Evolutionary conservation across 2,888 invertebrate species (phyloP).

Genomic region (Theodoxus fluviatilis): DNA sequence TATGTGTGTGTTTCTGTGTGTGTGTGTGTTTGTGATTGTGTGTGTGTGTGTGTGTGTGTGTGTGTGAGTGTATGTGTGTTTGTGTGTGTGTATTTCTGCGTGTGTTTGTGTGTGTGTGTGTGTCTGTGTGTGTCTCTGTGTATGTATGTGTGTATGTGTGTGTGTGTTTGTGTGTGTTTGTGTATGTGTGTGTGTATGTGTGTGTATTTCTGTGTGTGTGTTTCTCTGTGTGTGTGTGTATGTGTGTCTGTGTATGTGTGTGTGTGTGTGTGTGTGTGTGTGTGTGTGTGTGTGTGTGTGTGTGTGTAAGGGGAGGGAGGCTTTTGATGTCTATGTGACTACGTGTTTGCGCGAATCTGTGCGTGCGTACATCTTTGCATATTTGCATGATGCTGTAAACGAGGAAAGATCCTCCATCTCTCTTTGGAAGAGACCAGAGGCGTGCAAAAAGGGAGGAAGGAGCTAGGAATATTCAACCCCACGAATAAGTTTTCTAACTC

Average conservation of each 20-base stretch:
- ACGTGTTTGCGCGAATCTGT: too few relatives aligned
- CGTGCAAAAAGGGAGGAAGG: too few relatives aligned
- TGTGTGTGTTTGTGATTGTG: neutral
- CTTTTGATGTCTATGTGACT: too few relatives aligned
- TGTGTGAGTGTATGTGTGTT: neutral
- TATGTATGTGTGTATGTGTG: neutral
- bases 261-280: slow-evolving; percentile 16
- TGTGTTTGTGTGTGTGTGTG: neutral
- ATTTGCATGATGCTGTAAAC: too few relatives aligned
- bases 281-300: neutral
- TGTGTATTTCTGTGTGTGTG: neutral
- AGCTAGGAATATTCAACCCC: too few relatives aligned
- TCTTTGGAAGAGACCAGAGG: too few relatives aligned
- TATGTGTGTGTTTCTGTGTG: neutral
- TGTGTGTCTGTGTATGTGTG: neutral
- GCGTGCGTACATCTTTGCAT: too few relatives aligned
- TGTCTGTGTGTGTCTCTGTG: neutral
- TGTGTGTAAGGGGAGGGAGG: too few relatives aligned
- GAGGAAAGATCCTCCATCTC: too few relatives aligned
- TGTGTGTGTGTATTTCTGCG: neutral
- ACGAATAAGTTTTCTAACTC: too few relatives aligned
- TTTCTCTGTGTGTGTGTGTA: neutral
- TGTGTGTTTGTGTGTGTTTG: slow-evolving; percentile 4
- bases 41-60: neutral
- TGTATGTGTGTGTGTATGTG: neutral